phyloP scores from a whole-genome alignment of 2,888 invertebrate species.

The Hymenopus coronatus region DNA sequence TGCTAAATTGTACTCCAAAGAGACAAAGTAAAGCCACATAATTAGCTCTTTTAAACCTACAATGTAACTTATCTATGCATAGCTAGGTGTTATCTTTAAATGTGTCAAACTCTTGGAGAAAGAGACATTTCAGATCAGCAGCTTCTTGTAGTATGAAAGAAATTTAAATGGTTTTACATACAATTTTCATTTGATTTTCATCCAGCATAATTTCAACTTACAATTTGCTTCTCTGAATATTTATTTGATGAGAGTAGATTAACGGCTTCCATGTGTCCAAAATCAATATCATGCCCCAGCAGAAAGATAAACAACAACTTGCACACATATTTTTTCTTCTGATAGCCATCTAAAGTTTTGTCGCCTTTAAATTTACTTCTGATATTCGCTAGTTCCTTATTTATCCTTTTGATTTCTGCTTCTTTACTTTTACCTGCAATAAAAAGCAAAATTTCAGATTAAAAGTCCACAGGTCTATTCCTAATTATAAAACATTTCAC shows the following conservation, averaged over 20 bases:
- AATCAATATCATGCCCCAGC: slow-evolving; percentile 99
- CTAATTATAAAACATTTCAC: too few relatives aligned
- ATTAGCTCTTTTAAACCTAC: too few relatives aligned
- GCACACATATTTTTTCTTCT: slow-evolving; percentile 99
- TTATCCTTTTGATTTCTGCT: slow-evolving; percentile 98
- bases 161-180: too few relatives aligned
- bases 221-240: slow-evolving; percentile 99
- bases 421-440: slow-evolving; percentile 93
- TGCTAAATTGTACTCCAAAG: too few relatives aligned
- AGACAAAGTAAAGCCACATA: too few relatives aligned
- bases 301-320: slow-evolving; percentile 98
- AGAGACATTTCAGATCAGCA: too few relatives aligned
- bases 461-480: neutral
- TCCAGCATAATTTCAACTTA: slow-evolving; percentile 51
- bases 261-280: slow-evolving; percentile 99
- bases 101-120: too few relatives aligned
- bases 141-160: too few relatives aligned
- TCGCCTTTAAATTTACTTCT: slow-evolving; percentile 99
- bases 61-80: too few relatives aligned
- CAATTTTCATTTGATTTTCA: too few relatives aligned
- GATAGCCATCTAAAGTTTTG: slow-evolving; percentile 99
- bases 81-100: too few relatives aligned
- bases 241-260: slow-evolving; percentile 99
- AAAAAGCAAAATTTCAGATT: neutral
- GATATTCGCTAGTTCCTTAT: slow-evolving; percentile 99